These are phyloP conservation scores for Lutjanus argentimaculatus DNA, from an alignment of 2,797 vertebrate genomes.

Conservation along the genomic window DNA sequence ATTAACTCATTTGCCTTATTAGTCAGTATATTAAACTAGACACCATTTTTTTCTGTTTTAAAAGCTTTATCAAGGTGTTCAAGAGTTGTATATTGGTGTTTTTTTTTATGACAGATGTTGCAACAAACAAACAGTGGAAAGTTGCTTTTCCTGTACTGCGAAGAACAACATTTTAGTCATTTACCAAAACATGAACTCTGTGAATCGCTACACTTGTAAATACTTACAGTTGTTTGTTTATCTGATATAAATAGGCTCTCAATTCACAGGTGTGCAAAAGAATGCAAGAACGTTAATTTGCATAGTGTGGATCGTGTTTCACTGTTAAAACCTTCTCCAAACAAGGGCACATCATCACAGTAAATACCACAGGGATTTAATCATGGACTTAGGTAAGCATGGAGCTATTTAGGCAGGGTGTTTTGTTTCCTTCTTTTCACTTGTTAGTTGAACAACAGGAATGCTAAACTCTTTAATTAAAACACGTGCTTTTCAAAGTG, in stretches of 20 bases:
- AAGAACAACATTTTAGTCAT: background rate
- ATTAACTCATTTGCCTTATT: background rate
- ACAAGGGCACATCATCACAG: slow-evolving; percentile 80
- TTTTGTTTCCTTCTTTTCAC: slow-evolving; percentile 43
- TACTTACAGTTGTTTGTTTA: slow-evolving; percentile 23
- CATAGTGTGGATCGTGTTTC: slow-evolving; percentile 47
- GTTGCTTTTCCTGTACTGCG: background rate
- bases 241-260: background rate
- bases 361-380: slow-evolving; percentile 77
- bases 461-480: slow-evolving; percentile 64
- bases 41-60: background rate
- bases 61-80: background rate
- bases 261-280: slow-evolving; percentile 47
- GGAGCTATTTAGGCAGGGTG: slow-evolving; percentile 51
- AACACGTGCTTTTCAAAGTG: slow-evolving; percentile 30
- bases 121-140: background rate
- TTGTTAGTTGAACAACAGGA: slow-evolving; percentile 65
- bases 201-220: background rate
- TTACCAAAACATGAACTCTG: background rate
- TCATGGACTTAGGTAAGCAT: slow-evolving; percentile 75
- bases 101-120: background rate
- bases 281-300: slow-evolving; percentile 60
- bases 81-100: background rate
- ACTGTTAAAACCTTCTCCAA: slow-evolving; percentile 74
- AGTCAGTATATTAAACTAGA: background rate